Evolutionary conservation across 2,113 vertebrate species (phyloP), one percentile per base, ranked within the genome.

Genomic region (Pteropus alecto): DNA sequence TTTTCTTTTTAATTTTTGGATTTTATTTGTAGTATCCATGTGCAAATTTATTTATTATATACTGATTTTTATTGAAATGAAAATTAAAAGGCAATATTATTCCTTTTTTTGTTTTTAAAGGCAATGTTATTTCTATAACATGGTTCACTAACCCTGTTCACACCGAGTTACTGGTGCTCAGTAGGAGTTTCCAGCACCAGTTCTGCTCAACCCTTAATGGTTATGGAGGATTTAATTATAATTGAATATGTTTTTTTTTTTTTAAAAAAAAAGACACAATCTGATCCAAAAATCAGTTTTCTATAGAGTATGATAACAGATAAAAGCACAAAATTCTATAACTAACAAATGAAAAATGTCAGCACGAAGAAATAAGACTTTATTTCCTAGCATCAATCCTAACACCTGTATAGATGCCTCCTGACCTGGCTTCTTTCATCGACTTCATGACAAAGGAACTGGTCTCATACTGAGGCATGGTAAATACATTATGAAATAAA

Each of bases 101-200:
- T 98, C 96, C 97, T 98, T 98, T 96, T 96, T 98, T 51, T 51
- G 12, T 51, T 51, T 98, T 98, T 97, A 61, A 95, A 94, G 95
- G 95, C 96, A 98, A 98, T 70, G n/a, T 88, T 96, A 41, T 95
- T 98, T 96, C 97, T 98, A 98, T 98, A 97, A 77, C 86, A 97
- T 97, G 97, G 98, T 98, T 98, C 98, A 96, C 96, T 98, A 96
- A 98, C 98, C 93, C 97, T 91, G 96, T 98, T 98, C 98, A 98
- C 97, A 97, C 83, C 38, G 86, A 98, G 96, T 81, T 92, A 96
- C 96, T 96, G 97, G 89, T 46, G 96, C 98, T 98, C 98, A 96
- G 95, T 96, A 90, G 98, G 97, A 96, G 97, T 96, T 96, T 97
- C 86, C 94, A 95, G 68, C 95, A 87, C 76, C 82, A 70, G 70